Conservation (phyloP, 1,140 invertebrate genomes). For the Holcopasites calliopsidis region DNA sequence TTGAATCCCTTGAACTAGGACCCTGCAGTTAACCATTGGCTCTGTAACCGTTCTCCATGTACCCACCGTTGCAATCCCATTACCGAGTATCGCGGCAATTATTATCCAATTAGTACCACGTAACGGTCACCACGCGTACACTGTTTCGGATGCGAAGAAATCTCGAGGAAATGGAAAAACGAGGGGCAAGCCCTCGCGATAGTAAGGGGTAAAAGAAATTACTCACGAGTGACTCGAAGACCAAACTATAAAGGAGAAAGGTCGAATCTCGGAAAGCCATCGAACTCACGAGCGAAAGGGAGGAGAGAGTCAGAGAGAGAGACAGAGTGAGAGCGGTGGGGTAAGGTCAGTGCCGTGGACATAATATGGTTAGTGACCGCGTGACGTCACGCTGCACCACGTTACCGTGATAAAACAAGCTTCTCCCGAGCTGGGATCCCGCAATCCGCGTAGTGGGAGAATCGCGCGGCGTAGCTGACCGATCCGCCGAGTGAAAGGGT, state of each 20-base stretch:
- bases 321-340: constrained; percentile 27
- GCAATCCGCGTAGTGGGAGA: background rate
- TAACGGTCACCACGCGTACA: constrained; percentile 3
- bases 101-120: constrained; percentile 36
- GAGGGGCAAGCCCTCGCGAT: background rate
- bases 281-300: background rate
- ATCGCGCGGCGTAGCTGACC: constrained; percentile 20
- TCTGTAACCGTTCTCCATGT: background rate
- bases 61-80: constrained; percentile 1
- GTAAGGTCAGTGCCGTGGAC: constrained; percentile 73
- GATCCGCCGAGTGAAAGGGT: constrained; percentile 23
- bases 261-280: background rate
- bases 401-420: constrained; percentile 59
- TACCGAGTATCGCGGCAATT: constrained; percentile 9
- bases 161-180: background rate
- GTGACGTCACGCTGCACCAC: constrained; percentile 61
- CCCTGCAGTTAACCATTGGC: background rate
- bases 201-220: background rate
- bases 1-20: background rate
- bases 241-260: background rate
- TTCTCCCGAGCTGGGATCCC: background rate
- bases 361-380: constrained; percentile 71
- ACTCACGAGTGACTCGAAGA: background rate
- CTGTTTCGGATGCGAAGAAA: background rate
- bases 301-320: background rate